Base-by-base conservation (phyloP, 2,113 vertebrate genomes). In the Podarcis muralis region DNA sequence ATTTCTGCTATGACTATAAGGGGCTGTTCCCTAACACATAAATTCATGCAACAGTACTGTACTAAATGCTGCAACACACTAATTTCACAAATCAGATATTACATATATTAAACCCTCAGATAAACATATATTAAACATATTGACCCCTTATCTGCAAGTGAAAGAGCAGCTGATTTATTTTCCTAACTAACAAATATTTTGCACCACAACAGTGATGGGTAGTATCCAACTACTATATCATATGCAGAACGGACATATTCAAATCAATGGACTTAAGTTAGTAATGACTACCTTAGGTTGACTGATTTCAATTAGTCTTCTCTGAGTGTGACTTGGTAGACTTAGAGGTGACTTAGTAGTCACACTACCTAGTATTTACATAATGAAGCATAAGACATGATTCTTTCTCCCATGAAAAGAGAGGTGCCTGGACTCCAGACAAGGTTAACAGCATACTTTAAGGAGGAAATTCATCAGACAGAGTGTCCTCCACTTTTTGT, bases 381-480 rank as follows among this genome's bases (percentile, higher is more conserved):
- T 76, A 76, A 88, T 66, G 12, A 65, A 83, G n/a, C 59, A n/a
- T 75, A 75, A 65, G 4, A n/a, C 53, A 69, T 22, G 40, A 3
- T 30, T 48, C 22, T 68, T 68, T 74, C 43, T 66, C 8, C 11
- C 20, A 53, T 75, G 5, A 65, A 74, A 74, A 57, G 71, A 68
- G 7, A 76, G 27, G 72, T 25, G 30, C 53, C 6, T 66, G 12
- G 30, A 83, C 18, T 82, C 59, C 57, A 83, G 30, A 76, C 30
- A 88, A 83, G 8, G 25, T 57, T 72, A 87, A 75, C 62, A 83
- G 53, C 5, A 30, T 85, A 91, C 90, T 90, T 89, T 88, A 79
- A 91, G 91, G 92, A 83, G 76, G 82, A 90, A 48, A 90, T 88
- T 94, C 89, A 84, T 71, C 87, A 91, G 69, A 87, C 71, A 92